These are phyloP conservation scores for Dysmachus trigonus DNA, from an alignment of 2,888 invertebrate genomes.

Conservation along the genomic window DNA sequence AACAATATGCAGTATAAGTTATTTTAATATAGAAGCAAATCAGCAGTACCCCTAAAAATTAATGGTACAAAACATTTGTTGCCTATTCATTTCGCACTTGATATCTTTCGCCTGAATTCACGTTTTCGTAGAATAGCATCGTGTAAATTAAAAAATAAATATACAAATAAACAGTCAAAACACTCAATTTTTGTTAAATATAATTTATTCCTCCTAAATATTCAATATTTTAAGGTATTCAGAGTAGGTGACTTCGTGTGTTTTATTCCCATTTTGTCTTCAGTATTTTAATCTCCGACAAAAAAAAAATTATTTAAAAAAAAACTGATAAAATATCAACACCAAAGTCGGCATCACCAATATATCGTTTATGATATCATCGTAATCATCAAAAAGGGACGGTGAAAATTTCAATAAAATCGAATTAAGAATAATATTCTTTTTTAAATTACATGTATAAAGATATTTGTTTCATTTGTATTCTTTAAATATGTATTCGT, in stretches of 20 bases:
- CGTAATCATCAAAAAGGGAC: slow-evolving; percentile 60
- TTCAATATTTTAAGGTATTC: slow-evolving; percentile 34
- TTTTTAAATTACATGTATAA: slow-evolving; percentile 39
- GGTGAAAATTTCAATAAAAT: slow-evolving; percentile 65
- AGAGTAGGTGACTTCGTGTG: slow-evolving; percentile 34
- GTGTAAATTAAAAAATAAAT: not conserved
- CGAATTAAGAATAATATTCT: slow-evolving; percentile 53
- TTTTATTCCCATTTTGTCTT: slow-evolving; percentile 3
- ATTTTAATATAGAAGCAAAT: too few relatives aligned
- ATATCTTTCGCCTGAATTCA: too few relatives aligned
- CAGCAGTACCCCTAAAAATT: too few relatives aligned
- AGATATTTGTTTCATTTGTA: slow-evolving; percentile 51
- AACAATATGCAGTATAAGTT: too few relatives aligned
- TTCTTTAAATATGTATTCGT: slow-evolving; percentile 38
- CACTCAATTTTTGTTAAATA: not conserved
- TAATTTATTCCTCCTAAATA: slow-evolving; percentile 39
- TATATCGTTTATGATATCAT: slow-evolving; percentile 44
- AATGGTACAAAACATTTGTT: too few relatives aligned
- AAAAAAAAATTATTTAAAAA: not conserved
- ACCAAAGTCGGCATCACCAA: slow-evolving; percentile 24
- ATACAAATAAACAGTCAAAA: not conserved
- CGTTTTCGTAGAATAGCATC: too few relatives aligned
- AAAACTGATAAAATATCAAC: slow-evolving; percentile 34
- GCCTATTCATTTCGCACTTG: too few relatives aligned
- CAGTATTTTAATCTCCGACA: slow-evolving; percentile 13